phyloP scores from a whole-genome alignment of 1,140 invertebrate species.

The Papilio machaon region DNA sequence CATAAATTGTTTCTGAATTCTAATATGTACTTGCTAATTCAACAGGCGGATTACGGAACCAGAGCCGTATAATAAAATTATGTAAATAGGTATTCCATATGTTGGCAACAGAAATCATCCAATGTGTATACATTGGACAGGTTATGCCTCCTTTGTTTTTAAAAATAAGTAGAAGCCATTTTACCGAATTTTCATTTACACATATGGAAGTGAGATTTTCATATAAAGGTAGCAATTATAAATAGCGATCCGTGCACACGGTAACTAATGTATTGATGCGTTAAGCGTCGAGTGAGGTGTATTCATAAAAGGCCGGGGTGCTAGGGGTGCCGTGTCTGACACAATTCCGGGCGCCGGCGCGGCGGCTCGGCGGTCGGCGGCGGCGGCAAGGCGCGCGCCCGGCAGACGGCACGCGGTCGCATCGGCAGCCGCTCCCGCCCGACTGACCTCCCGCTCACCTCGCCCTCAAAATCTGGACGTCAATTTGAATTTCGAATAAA shows the following conservation, averaged over 20 bases:
- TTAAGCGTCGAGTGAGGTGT: conserved; percentile 65
- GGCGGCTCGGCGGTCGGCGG: conserved; percentile 57
- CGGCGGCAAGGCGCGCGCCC: conserved; percentile 57
- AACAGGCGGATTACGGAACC: too few species aligned
- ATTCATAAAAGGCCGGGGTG: conserved; percentile 69
- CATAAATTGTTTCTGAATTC: too few species aligned
- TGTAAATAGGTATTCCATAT: neutral
- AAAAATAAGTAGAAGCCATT: neutral
- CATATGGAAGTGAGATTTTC: conserved; percentile 33
- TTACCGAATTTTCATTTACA: neutral
- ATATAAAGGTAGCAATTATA: conserved; percentile 52
- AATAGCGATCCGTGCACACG: conserved; percentile 54
- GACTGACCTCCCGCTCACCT: conserved; percentile 47
- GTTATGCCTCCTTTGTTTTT: neutral
- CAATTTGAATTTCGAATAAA: conserved; percentile 33
- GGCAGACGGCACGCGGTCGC: conserved; percentile 77
- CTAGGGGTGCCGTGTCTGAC: conserved; percentile 71
- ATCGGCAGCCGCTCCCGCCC: conserved; percentile 62
- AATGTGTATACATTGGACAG: neutral
- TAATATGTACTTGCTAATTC: too few species aligned
- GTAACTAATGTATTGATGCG: conserved; percentile 75
- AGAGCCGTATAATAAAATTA: too few species aligned
- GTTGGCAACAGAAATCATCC: neutral
- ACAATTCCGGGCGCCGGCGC: conserved; percentile 79
- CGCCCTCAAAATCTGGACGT: conserved; percentile 44